Base-by-base conservation (phyloP, 2,113 vertebrate species). In the Paraplagusia blochii region DNA sequence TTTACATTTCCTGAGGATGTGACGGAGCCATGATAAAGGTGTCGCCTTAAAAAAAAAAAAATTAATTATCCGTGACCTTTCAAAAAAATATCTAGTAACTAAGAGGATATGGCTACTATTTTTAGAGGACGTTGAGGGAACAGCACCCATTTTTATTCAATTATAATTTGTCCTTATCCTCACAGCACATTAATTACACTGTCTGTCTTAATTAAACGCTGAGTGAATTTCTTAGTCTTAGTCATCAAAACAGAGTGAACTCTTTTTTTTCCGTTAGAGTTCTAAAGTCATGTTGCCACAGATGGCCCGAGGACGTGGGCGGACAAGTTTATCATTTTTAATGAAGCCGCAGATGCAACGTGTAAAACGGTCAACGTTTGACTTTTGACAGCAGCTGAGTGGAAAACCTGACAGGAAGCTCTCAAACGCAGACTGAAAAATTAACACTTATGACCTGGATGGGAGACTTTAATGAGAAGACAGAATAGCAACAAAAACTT, bases 31-130 rank as follows among this genome's bases (percentile, higher is more conserved):
- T 66, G 56, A 60, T 2, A 19, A 13, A 40, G 2, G 0, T 43
- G 40, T 1, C 54, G 11, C 8, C 9, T 36, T 29, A 29, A 1
- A 43, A 19, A 48, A 8, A 44, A 60, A 36, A 35, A 14, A 17
- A 35, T 55, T 60, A 51, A 69, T 63, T 42, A 55, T 13, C 15
- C 3, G 44, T 51, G 56, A 66, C 54, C 55, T 72, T 65, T 40
- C 13, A 5, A 43, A 45, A 43, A 45, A 45, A 22, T 39, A 35
- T 22, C 11, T 36, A 12, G 12, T 19, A n/a, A 4, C 44, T 19
- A 40, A 42, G 40, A 43, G 19, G 35, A 47, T 29, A 35, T 15
- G 1, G 7, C 16, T 44, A 9, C 11, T 11, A 16, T 17, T 22
- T n/a, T 33, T 39, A 8, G 17, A 33, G 29, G 15, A 8, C 16